Conservation (phyloP, 2,888 invertebrate species). For the Epinotia brunnichana region DNA sequence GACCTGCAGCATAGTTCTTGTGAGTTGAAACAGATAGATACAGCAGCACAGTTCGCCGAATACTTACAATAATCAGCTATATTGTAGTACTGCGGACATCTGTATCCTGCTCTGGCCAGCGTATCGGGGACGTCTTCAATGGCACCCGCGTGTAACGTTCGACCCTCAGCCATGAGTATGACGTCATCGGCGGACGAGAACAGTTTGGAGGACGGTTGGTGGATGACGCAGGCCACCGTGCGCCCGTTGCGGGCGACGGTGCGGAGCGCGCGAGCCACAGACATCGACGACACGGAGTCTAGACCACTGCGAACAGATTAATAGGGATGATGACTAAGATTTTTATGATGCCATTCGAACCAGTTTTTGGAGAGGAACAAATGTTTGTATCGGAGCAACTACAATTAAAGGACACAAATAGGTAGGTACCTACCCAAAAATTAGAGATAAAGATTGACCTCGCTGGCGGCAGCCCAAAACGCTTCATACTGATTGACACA, state of each 20-base stretch:
- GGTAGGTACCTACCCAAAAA: too few species aligned
- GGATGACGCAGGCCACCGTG: constrained; percentile 90
- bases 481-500: too few species aligned
- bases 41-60: background rate
- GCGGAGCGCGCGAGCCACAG: constrained; percentile 84
- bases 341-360: too few species aligned
- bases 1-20: too few species aligned
- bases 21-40: too few species aligned
- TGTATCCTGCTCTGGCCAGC: constrained; percentile 83
- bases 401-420: too few species aligned
- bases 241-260: constrained; percentile 86
- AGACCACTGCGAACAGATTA: constrained; percentile 81
- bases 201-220: constrained; percentile 90
- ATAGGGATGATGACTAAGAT: background rate
- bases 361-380: too few species aligned
- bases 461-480: too few species aligned
- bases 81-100: constrained; percentile 90
- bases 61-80: constrained; percentile 89
- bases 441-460: too few species aligned
- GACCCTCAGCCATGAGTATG: constrained; percentile 87
- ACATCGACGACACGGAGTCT: constrained; percentile 87
- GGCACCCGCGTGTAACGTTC: constrained; percentile 87
- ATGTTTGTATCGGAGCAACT: too few species aligned
- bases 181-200: constrained; percentile 90
- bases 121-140: constrained; percentile 84